These are phyloP conservation scores for Ligdia adustata DNA, from an alignment of 2,888 invertebrate genomes.

Conservation along the genomic window DNA sequence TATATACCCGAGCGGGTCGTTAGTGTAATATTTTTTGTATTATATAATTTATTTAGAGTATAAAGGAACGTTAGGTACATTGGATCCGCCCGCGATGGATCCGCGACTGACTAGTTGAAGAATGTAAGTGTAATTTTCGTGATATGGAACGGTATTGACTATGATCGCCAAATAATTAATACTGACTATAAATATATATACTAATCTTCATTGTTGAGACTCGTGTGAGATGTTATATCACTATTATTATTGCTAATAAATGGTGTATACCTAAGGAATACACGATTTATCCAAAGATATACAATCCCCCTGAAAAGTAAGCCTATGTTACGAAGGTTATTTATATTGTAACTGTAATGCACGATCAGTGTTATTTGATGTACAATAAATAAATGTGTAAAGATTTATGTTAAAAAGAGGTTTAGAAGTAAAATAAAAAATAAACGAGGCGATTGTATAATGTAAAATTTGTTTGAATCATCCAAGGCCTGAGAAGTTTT, in stretches of 20 bases:
- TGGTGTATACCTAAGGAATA: slow-evolving; percentile 37
- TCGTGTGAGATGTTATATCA: slow-evolving; percentile 67
- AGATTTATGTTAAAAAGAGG: slow-evolving; percentile 68
- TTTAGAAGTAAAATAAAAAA: slow-evolving; percentile 71
- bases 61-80: slow-evolving; percentile 72
- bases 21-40: slow-evolving; percentile 81
- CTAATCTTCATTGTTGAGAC: slow-evolving; percentile 70
- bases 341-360: slow-evolving; percentile 52
- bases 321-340: slow-evolving; percentile 38
- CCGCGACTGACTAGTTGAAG: slow-evolving; percentile 83
- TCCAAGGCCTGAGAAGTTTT: no score
- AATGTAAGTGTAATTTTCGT: slow-evolving; percentile 79
- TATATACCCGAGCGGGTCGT: slow-evolving; percentile 66
- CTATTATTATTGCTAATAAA: slow-evolving; percentile 40
- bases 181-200: slow-evolving; percentile 59
- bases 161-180: slow-evolving; percentile 81
- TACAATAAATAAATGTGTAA: slow-evolving; percentile 75
- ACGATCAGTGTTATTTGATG: slow-evolving; percentile 73
- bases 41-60: slow-evolving; percentile 81
- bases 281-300: slow-evolving; percentile 60
- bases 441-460: slow-evolving; percentile 78
- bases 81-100: slow-evolving; percentile 74
- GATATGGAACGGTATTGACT: slow-evolving; percentile 77
- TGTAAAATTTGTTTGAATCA: slow-evolving; percentile 52
- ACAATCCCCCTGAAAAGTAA: slow-evolving; percentile 50